Base-by-base conservation (phyloP, 2,888 invertebrate species). In the Mesopsocus fuscifrons region DNA sequence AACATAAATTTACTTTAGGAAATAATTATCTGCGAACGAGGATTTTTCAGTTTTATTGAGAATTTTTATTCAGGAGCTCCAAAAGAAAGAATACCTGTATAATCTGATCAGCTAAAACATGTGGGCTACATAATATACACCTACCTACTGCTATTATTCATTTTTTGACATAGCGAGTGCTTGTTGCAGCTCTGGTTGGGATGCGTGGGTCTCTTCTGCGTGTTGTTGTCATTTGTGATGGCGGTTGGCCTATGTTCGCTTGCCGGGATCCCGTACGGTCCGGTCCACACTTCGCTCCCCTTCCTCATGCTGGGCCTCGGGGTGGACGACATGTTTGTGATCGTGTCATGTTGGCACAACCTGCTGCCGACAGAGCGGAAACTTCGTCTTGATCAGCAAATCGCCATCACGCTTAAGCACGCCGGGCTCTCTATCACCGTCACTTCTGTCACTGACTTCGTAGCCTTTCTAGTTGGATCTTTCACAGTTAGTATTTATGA, bases 311-410 rank as follows among this genome's bases (percentile, higher is more conserved):
- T 85, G 70, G 84, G 84, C 47, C 68, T 82, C 50, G 68, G 70
- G 52, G 74, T 85, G 18, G 85, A 85, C 53, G 85, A 87, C 55
- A 81, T 84, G 72, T 84, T 87, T 59, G 81, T 87, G 1, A 79
- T 85, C 63, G 72, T 77, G 63, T 76, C 79, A 16, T 76, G 78
- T 55, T 81, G 78, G 77, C 72, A 75, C 47, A 73, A 78, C 54
- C 52, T 66, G 44, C 57, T 74, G 11, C 61, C 71, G 8, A 59
- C 63, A 32, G 62, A 69, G 41, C 64, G 68, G 48, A 62, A 64
- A 50, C 59, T 61, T 38, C 64, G 68, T 50, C 65, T 70, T 49
- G 67, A 71, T n/a, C 68, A 75, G 51, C 69, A 69, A 59, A 65
- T 83, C 42, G 83, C 74, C 1, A 56, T 72, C 32, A 74, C 78